Base-by-base conservation (phyloP, 2,113 vertebrate genomes). In the Coryphaenoides rupestris region DNA sequence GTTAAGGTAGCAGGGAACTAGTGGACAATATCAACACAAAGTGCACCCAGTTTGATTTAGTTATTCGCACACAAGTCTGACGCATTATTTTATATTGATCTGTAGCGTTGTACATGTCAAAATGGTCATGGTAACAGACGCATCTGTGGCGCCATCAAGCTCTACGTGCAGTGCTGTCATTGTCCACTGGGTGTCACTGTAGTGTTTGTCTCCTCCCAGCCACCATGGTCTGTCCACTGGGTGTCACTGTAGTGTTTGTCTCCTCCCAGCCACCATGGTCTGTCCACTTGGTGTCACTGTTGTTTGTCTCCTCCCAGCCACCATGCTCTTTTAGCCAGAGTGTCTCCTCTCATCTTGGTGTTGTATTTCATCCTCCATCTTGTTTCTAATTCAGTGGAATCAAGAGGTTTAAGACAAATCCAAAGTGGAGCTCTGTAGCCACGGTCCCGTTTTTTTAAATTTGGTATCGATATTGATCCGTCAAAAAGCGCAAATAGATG, bases 121-220 rank as follows among this genome's bases (percentile, higher is more conserved):
- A 40, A 40, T 12, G 13, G 9, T 40, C 9, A 40, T 40, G 12
- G 9, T 10, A 40, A 40, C 33, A 40, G 33, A 40, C 12, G 33
- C 13, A 10, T 10, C 33, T 10, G 28, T 33, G 10, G 28, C 10
- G 28, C 28, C 28, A 9, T 1, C n/a, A 40, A 40, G 13, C 33
- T 13, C 33, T 40, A 40, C 9, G 33, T 40, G 33, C 33, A 12
- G 33, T 40, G 9, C 33, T 40, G 9, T 2, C 33, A 10, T 40
- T 14, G 68, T 78, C 84, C 87, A 84, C 70, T 68, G 88, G 90
- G 78, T 85, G 89, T 89, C 89, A 81, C 68, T 81, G 84, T 79
- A 66, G 73, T 62, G 50, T 3, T 14, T 24, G 22, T 59, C 62
- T 12, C 7, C 33, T 40, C 33, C 5, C 33, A 40, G 33, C 33